These are phyloP conservation scores for Marcusenius ussheri DNA, from an alignment of 2,113 vertebrate species.

Conservation along the genomic window DNA sequence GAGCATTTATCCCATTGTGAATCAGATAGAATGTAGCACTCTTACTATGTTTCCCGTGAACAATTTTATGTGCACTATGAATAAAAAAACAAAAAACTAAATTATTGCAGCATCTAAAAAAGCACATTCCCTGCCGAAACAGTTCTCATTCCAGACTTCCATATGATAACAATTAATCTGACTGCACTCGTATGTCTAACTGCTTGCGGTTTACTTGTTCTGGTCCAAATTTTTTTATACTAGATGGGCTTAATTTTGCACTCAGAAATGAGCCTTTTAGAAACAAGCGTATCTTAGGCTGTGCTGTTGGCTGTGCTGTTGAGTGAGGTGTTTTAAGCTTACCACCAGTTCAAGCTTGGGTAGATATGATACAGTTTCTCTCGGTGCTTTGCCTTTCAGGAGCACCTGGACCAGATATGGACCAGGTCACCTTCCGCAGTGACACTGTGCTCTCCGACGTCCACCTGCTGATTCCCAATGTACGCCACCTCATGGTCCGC, in stretches of 20 bases:
- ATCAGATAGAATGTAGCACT: not conserved
- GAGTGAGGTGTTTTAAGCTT: not conserved
- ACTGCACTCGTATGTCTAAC: not conserved
- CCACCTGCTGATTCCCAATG: slow-evolving; percentile 66
- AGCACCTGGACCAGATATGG: slow-evolving; percentile 53
- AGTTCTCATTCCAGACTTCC: not conserved
- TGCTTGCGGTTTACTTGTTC: not conserved
- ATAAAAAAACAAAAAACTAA: not conserved
- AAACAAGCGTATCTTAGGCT: not conserved
- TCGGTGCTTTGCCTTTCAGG: not conserved
- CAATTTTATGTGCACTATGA: not conserved
- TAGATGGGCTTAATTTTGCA: not conserved
- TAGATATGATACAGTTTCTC: not conserved
- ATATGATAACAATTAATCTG: not conserved
- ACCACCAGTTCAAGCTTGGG: not conserved
- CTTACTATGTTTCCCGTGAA: not conserved
- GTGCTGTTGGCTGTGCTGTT: not conserved
- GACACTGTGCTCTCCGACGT: slow-evolving; percentile 78
- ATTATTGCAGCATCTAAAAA: not conserved
- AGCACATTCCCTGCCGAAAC: not conserved
- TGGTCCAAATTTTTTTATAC: not conserved
- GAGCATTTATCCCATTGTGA: not conserved
- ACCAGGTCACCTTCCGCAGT: slow-evolving; percentile 64
- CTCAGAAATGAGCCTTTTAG: not conserved
- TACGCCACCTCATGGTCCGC: slow-evolving; percentile 71